Evolutionary conservation across 2,888 invertebrate genomes (phyloP).

Genomic region (Lasioglossum zephyrum): DNA sequence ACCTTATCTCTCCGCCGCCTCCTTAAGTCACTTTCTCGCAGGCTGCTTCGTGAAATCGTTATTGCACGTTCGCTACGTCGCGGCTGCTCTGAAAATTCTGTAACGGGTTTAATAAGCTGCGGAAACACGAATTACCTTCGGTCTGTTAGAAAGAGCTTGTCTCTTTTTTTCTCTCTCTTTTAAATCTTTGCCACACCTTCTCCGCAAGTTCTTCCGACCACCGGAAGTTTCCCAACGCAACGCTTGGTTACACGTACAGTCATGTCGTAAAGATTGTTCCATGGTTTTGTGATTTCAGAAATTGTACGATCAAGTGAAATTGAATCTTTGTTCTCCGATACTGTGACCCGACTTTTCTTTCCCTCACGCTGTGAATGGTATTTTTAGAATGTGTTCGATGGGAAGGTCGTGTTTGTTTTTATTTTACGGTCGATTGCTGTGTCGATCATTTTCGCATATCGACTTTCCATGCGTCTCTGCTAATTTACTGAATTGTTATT

Average conservation of each 20-base stretch:
- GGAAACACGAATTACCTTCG: not conserved
- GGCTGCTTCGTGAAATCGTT: conserved; percentile 61
- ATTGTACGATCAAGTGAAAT: not conserved
- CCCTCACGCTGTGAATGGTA: not conserved
- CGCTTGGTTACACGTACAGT: not conserved
- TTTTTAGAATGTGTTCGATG: not conserved
- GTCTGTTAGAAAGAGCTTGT: not conserved
- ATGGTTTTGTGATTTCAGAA: not conserved
- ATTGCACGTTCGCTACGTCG: conserved; percentile 9
- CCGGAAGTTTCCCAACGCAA: not conserved
- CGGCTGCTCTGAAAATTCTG: conserved; percentile 11
- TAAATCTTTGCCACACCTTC: not conserved
- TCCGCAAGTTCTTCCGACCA: not conserved
- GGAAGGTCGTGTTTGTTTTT: not conserved
- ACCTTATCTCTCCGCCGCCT: conserved; percentile 76
- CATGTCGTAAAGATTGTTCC: not conserved
- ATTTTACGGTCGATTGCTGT: not conserved
- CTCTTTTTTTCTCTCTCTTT: not conserved
- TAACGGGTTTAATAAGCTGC: not conserved
- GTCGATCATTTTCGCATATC: not conserved
- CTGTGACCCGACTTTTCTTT: not conserved
- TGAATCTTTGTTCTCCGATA: not conserved
- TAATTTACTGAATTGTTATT: not conserved
- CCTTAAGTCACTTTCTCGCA: conserved; percentile 69
- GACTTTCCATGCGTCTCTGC: not conserved